Base-by-base conservation (phyloP, 1,140 invertebrate species). In the Lucilia cuprina region DNA sequence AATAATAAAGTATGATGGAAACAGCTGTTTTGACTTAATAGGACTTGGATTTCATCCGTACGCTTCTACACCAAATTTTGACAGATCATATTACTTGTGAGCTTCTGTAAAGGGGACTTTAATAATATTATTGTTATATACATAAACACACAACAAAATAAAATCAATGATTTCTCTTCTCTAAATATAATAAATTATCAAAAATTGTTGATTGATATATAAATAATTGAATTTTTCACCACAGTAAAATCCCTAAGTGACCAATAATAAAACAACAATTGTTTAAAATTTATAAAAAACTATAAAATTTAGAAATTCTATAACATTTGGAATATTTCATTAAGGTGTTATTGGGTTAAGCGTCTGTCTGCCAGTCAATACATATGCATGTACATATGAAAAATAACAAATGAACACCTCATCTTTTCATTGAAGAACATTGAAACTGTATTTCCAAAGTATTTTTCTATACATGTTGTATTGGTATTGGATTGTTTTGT, bases 391-490 rank as follows among this genome's bases (percentile, higher is more conserved):
- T 60, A n/a, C 9, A 60, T 60, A 17, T 30, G 25, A 2, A 60
- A 60, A 17, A 17, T n/a, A 70, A 21, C n/a, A 21, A 70, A 70
- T 70, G n/a, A 25, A 70, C 19, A 21, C 19, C 65, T 70, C 7
- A 70, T 21, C 65, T 70, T 70, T 70, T 70, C 60, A 70, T 70
- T 70, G n/a, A 70, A 70, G 60, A 70, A 70, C 60, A 70, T n/a
- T 25, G 65, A 9, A 70, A 25, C 25, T 30, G 25, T 30, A 30
- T 30, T 30, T 30, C 3, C 25, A 30, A 30, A 30, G 25, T 30
- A 30, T 30, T 70, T 25, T 70, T 21, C 65, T 70, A 25, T n/a
- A 55, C 50, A 55, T 55, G 13, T 70, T 21, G 65, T 70, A 70
- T 70, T 70, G 25, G 5, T 21, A 70, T 70, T 70, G 30, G 35